A percentile compares a stretch with the other conserved stretches of the same genome.
phyloP scores from a whole-genome alignment of 2,797 vertebrate genomes.

The Apodemus agrarius region DNA sequence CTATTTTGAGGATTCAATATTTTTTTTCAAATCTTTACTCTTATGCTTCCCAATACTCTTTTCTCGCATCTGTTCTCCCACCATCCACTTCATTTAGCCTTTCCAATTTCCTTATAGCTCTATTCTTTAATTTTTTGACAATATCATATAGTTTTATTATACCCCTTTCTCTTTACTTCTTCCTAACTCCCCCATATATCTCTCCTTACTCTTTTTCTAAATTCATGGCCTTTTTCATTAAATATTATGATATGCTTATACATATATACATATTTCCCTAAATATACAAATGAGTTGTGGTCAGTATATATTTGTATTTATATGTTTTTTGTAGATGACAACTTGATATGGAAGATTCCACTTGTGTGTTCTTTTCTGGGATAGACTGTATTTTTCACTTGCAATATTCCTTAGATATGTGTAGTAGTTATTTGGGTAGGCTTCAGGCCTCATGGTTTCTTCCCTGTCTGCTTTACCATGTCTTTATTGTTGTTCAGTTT shows the following conservation, averaged over 20 bases:
- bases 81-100: not conserved
- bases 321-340: not conserved
- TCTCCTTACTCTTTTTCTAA: not conserved
- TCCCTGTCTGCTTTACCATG: no score
- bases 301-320: not conserved
- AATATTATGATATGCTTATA: not conserved
- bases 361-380: not conserved
- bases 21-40: not conserved
- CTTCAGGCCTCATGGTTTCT: no score
- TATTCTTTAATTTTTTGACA: not conserved
- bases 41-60: not conserved
- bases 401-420: not conserved
- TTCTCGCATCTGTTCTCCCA: not conserved
- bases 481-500: no score
- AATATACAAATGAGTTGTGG: not conserved
- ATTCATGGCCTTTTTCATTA: not conserved
- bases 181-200: not conserved
- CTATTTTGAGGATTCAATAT: not conserved
- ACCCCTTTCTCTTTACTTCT: not conserved
- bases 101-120: not conserved
- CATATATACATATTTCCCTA: no score
- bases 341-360: not conserved
- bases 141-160: not conserved
- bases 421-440: not conserved
- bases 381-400: not conserved